These are phyloP conservation scores for Gymnodraco acuticeps DNA, from an alignment of 2,797 vertebrate genomes.

Conservation along the genomic window DNA sequence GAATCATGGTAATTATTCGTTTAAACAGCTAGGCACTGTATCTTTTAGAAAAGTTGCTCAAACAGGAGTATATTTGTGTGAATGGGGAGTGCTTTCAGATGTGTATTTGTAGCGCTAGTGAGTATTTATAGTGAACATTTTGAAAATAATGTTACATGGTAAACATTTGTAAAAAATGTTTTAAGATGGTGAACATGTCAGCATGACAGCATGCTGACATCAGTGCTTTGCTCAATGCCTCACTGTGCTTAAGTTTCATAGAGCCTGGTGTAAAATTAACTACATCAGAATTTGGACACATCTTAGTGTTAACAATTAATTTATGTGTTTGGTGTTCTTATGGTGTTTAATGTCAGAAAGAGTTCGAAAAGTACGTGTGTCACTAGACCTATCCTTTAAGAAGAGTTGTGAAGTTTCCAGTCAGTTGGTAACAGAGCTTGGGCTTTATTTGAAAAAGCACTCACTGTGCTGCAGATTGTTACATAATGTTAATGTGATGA, in stretches of 20 bases:
- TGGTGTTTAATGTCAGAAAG: not conserved
- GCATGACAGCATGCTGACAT: conserved; percentile 3
- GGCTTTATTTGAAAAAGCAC: conserved; percentile 31
- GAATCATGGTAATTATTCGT: not conserved
- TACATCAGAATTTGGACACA: not conserved
- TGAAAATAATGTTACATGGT: no score
- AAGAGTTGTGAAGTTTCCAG: conserved; percentile 8
- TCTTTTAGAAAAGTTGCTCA: no score
- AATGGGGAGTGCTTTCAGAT: not conserved
- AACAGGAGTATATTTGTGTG: not conserved
- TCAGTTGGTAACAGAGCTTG: conserved; percentile 3
- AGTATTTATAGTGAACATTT: no score
- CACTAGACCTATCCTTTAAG: not conserved
- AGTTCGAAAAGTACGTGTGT: not conserved
- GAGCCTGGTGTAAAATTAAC: not conserved
- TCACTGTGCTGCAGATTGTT: conserved; percentile 5
- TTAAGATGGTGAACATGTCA: conserved; percentile 3
- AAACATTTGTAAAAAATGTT: not conserved
- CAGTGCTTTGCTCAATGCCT: not conserved
- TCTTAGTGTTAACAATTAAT: not conserved
- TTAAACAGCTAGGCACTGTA: no score
- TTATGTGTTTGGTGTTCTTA: not conserved
- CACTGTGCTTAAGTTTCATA: not conserved
- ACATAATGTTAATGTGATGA: conserved; percentile 49
- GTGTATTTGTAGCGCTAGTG: no score